Evolutionary conservation across 2,797 vertebrate genomes (phyloP), one percentile per base, ranked within the genome.

Genomic region (Remorina albescens): DNA sequence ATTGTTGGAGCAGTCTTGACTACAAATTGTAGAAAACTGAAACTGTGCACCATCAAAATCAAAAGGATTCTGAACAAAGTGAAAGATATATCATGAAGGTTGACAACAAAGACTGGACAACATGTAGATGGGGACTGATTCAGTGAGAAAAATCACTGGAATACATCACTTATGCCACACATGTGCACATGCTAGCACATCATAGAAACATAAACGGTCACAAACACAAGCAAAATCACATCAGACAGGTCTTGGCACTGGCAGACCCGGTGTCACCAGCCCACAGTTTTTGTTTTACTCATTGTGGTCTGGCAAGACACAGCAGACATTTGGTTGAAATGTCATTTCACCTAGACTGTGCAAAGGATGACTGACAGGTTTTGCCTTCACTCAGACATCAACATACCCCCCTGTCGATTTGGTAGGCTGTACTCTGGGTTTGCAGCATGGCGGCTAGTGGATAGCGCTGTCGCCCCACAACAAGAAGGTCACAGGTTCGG

Each of bases 301-400:
- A 54, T 56, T 77, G 41, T 77, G 82, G 79, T 78, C 64, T 84
- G 77, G 77, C 67, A 83, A 64, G 71, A 74, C 42, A 74, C 64
- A 71, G 58, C 57, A 67, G 62, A 54, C 42, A 2, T 68, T 81
- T 55, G 23, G 19, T 70, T 63, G 41, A 28, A 37, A 63, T 15
- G 41, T 79, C 56, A 71, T 53, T 67, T 66, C 15, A 76, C 21
- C 16, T 19, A 65, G 37, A 56, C 34, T 42, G 36, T 15, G 55
- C 12, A 47, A 55, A 53, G n/a, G 30, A 74, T 26, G 16, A 83
- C 2, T 70, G 81, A 84, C 56, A 39, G 15, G 26, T 64, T 19
- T 30, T 8, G 8, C 54, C 41, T 78, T 69, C 64, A 49, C 5
- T 36, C 39, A 62, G 19, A 74, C 67, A 21, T 63, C 41, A 36